phyloP scores from a whole-genome alignment of 1,140 invertebrate species.

The Drosophila repleta region DNA sequence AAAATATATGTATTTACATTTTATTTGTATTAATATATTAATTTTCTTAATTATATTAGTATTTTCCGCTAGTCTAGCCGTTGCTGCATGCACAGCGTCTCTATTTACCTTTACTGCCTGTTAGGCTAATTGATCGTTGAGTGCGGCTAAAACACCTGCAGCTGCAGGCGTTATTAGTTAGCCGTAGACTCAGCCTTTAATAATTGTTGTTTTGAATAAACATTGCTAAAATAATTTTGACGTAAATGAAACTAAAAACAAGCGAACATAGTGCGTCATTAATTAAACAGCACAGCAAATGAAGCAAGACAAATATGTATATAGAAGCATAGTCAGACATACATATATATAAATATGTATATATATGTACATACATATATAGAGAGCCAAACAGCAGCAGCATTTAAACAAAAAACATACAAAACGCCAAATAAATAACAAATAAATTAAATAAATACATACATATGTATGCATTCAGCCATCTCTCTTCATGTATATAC shows the following conservation, averaged over 20 bases:
- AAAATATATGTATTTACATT: too few relatives aligned
- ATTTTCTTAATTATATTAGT: too few relatives aligned
- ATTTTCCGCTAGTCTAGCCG: too few relatives aligned
- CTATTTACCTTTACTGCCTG: too few relatives aligned
- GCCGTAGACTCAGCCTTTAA: neutral
- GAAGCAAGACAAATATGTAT: constrained; percentile 9
- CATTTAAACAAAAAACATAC: constrained; percentile 49
- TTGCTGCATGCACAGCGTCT: too few relatives aligned
- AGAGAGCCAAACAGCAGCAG: constrained; percentile 35
- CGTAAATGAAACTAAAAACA: constrained; percentile 58
- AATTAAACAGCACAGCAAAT: constrained; percentile 64
- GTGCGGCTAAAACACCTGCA: too few relatives aligned
- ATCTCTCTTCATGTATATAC: too few relatives aligned
- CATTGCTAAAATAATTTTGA: constrained; percentile 48
- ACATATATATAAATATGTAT: constrained; percentile 36
- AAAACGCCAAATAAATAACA: constrained; percentile 75
- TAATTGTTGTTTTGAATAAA: constrained; percentile 40
- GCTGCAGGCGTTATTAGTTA: constrained; percentile 9
- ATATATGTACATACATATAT: neutral
- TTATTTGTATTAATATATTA: too few relatives aligned
- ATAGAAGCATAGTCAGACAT: neutral
- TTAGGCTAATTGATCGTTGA: too few relatives aligned
- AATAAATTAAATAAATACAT: constrained; percentile 79
- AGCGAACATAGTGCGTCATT: constrained; percentile 67
- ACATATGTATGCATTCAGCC: constrained; percentile 30